Base-by-base conservation (phyloP, 2,113 vertebrate species). In the Furnarius figulus region DNA sequence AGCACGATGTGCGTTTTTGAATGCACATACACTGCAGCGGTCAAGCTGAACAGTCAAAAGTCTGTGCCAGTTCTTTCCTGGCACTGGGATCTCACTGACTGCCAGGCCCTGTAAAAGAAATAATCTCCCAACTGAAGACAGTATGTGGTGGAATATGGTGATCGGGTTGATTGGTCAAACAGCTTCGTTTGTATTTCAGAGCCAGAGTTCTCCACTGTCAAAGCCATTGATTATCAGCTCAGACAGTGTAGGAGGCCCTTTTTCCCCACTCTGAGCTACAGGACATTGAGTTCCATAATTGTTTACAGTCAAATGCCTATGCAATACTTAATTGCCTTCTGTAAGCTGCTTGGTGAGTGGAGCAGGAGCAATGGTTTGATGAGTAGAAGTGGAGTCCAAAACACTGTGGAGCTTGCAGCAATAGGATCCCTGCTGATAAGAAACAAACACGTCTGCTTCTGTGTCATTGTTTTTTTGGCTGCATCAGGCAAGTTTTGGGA, bases 371-470 rank as follows among this genome's bases (percentile, higher is more conserved):
- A 27, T 63, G 66, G 67, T 58, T 94, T 95, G 82, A 63, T 16
- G 59, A 93, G 59, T 56, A 75, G 72, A 93, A n/a, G 42, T 74
- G 4, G 75, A 88, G 83, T 84, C 95, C 95, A 97, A 95, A 95
- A 86, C 76, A 86, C 88, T 56, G 55, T 61, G 79, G 59, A 90
- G 90, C 47, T 90, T 67, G 59, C 75, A 93, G 85, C 68, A 67
- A 86, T 90, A 85, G 87, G 61, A 95, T 93, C 92, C 90, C 93
- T 78, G 79, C 79, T 96, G 93, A 86, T 93, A 96, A 96, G 95
- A 90, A 96, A 84, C 75, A 96, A 93, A 84, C 83, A 89, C 0
- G 8, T 92, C 79, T 95, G 72, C 59, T 80, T 92, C 83, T 95
- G 68, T 86, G 66, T 89, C 89, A 85, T 92, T 95, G 87, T 30